Evolutionary conservation across 2,113 vertebrate species (phyloP).

Genomic region (Gobiocypris rarus): DNA sequence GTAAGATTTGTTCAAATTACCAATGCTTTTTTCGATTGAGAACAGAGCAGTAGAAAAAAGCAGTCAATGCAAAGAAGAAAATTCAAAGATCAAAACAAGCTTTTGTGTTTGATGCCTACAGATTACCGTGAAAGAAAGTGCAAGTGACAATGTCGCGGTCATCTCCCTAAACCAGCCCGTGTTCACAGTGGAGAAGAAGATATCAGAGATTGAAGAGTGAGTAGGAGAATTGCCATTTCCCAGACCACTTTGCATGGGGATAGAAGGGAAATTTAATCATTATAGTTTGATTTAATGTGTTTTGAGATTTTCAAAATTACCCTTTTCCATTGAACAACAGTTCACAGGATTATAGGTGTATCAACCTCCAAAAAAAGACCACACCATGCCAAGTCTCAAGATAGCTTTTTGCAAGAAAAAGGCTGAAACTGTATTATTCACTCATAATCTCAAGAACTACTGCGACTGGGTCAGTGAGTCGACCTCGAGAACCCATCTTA

Average conservation of each 20-base stretch:
- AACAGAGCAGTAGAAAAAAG: neutral
- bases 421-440: neutral
- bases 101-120: slow-evolving; percentile 50
- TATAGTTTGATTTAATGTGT: neutral
- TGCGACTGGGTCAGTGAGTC: neutral
- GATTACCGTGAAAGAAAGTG: slow-evolving; percentile 67
- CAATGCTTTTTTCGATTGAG: neutral
- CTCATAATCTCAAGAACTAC: neutral
- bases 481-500: neutral
- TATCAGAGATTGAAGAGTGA: slow-evolving; percentile 70
- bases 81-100: neutral
- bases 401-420: too few species aligned
- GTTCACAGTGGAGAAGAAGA: slow-evolving; percentile 70
- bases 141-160: slow-evolving; percentile 64
- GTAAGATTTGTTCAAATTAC: neutral
- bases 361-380: neutral
- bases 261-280: neutral
- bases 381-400: neutral
- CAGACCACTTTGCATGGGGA: neutral
- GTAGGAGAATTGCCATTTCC: slow-evolving; percentile 9
- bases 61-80: neutral
- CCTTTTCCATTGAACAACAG: neutral
- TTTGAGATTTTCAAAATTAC: neutral
- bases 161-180: slow-evolving; percentile 71
- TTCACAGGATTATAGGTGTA: neutral